Conservation (phyloP, 2,888 invertebrate genomes). For the Heliconius aoede region DNA sequence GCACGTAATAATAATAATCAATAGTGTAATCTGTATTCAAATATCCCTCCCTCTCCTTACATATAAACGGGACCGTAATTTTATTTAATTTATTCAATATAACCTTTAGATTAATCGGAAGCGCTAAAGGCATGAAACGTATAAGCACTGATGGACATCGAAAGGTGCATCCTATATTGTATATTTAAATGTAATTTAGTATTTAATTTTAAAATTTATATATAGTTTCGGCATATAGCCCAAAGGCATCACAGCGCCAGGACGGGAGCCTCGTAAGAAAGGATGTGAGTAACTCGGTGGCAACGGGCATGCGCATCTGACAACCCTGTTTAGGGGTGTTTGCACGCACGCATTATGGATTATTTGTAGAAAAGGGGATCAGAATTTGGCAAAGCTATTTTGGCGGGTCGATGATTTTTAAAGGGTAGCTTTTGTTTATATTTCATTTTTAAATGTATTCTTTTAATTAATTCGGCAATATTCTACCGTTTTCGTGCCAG, state of each 20-base stretch:
- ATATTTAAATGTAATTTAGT: slow-evolving; percentile 11
- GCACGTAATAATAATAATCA: no score
- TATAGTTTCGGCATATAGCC: slow-evolving; percentile 13
- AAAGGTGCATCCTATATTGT: slow-evolving; percentile 2
- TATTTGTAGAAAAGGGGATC: slow-evolving; percentile 29
- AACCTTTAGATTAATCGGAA: not conserved
- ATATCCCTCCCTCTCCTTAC: not conserved
- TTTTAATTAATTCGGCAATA: not conserved
- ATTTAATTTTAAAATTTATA: slow-evolving; percentile 4
- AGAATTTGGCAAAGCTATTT: slow-evolving; percentile 21
- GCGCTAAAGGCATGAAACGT: slow-evolving; percentile 12
- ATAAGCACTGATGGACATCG: not conserved
- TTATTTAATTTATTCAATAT: no score
- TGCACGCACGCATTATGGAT: slow-evolving; percentile 55
- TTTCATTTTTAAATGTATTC: not conserved
- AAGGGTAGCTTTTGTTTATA: slow-evolving; percentile 16
- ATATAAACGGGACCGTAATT: not conserved
- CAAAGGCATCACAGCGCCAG: slow-evolving; percentile 18
- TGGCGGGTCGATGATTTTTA: slow-evolving; percentile 6
- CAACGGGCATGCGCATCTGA: slow-evolving; percentile 50
- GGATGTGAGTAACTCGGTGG: slow-evolving; percentile 47
- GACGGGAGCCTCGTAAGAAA: slow-evolving; percentile 10
- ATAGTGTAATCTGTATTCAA: not conserved
- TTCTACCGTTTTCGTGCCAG: not conserved
- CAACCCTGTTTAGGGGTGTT: slow-evolving; percentile 49